Evolutionary conservation across 2,888 invertebrate genomes (phyloP), one percentile per base, ranked within the genome.

Genomic region (Coremacera marginata): DNA sequence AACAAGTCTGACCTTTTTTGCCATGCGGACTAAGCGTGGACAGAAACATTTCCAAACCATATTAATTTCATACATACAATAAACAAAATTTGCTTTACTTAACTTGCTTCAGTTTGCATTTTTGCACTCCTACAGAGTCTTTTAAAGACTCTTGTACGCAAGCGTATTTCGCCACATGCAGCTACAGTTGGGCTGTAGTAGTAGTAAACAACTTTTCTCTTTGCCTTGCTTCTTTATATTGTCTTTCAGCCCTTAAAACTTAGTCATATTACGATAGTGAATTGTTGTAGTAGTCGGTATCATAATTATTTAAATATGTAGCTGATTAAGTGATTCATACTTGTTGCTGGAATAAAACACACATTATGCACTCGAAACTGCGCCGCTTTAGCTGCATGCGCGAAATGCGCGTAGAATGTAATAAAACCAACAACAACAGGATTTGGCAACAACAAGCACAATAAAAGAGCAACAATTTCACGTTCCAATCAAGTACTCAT

Each of bases 191-290:
- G 14, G 44, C 44, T 37, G 37, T n/a, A n/a, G 31, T 3, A 37
- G 37, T 7, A 37, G 31, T 37, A 37, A 37, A 37, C 37, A 44
- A 11, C 7, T 44, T 44, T 44, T 44, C 2, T 11, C 44, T 2
- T 44, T 44, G 7, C 44, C 14, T 37, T 37, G 31, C 31, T 44
- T 11, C 7, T 14, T 60, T 60, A 4, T 31, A 31, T 31, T 60
- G 25, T 16, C 25, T 60, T 60, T 22, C 60, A 27, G 60, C 60
- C 60, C 60, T 60, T 60, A 60, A n/a, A 27, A 25, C 60, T 60
- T 60, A 60, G 77, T 80, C 82, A 79, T 82, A 82, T 82, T 83
- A 82, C 82, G 82, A 81, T 84, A 84, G 80, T 65, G 82, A 78
- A 75, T 19, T 75, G 34, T 49, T 70, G 65, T 57, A 31, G 52